Percentiles rank a stretch among this genome's conserved stretches.
Conservation (phyloP, 1,140 invertebrate species). For the Drosophila sturtevanti region DNA sequence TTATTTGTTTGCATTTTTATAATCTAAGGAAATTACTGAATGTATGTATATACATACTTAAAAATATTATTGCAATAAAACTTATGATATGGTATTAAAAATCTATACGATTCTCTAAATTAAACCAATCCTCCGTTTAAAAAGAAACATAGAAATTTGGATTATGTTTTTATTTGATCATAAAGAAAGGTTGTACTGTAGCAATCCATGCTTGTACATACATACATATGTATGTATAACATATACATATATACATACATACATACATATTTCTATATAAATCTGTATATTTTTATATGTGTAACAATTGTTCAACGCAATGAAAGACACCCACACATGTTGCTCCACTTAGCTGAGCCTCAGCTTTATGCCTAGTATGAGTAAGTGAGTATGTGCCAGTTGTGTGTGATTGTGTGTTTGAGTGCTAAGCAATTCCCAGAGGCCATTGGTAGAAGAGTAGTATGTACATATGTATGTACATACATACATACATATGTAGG, state of each 20-base stretch:
- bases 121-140: too few species aligned
- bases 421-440: slow-evolving; percentile 44
- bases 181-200: background rate
- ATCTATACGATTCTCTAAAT: too few species aligned
- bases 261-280: background rate
- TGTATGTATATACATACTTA: too few species aligned
- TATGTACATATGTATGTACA: background rate
- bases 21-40: too few species aligned
- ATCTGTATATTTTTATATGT: background rate
- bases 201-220: background rate
- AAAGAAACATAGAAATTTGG: too few species aligned
- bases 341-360: slow-evolving; percentile 51
- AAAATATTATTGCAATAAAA: too few species aligned
- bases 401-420: slow-evolving; percentile 19
- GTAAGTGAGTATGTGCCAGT: background rate
- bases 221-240: too few species aligned
- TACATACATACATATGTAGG: background rate
- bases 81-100: too few species aligned
- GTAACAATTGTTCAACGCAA: slow-evolving; percentile 22
- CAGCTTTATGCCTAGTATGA: slow-evolving; percentile 16
- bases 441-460: slow-evolving; percentile 10
- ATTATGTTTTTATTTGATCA: background rate
- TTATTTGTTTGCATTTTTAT: too few species aligned
- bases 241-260: background rate
- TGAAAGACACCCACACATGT: slow-evolving; percentile 62